A percentile compares a stretch with the other conserved stretches of the same genome.
These are phyloP conservation scores for Siniperca knerii DNA, from an alignment of 2,113 vertebrate genomes.

Conservation along the genomic window DNA sequence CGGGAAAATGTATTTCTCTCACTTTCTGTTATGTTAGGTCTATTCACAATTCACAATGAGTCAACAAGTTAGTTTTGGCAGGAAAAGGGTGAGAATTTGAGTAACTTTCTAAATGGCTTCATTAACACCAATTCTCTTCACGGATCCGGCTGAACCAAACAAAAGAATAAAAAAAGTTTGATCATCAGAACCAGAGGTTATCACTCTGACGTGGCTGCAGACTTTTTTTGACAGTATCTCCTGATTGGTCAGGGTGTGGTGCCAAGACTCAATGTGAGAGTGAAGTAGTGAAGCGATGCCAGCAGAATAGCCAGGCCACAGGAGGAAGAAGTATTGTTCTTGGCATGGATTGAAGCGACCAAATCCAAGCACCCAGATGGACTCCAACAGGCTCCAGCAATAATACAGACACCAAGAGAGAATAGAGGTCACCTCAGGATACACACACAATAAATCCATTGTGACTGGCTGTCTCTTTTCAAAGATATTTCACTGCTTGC, in stretches of 20 bases:
- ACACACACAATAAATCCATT: constrained; percentile 70
- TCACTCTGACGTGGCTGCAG: constrained; percentile 42
- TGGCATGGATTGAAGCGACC: constrained; percentile 61
- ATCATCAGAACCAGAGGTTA: constrained; percentile 45
- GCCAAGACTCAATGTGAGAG: constrained; percentile 62
- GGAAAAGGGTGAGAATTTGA: constrained; percentile 28
- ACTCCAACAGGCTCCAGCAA: constrained; percentile 76
- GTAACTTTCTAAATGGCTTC: neutral
- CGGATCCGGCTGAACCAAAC: neutral
- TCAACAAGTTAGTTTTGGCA: constrained; percentile 38
- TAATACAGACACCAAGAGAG: constrained; percentile 64
- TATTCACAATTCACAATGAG: constrained; percentile 26
- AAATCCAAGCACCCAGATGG: constrained; percentile 77
- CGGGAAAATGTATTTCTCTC: constrained; percentile 9
- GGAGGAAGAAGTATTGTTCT: constrained; percentile 77
- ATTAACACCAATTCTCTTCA: constrained; percentile 16
- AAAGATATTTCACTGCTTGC: constrained; percentile 46
- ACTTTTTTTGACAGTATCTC: constrained; percentile 39
- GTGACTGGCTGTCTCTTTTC: constrained; percentile 70
- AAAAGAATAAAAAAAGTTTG: constrained; percentile 18
- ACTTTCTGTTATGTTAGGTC: constrained; percentile 13
- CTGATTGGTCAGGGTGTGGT: constrained; percentile 47
- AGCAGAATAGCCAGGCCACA: constrained; percentile 63
- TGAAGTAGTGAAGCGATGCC: constrained; percentile 62
- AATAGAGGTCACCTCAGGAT: constrained; percentile 75